Percentiles rank a stretch among this genome's conserved stretches.
These are phyloP conservation scores for Heteronetta atricapilla DNA, from an alignment of 2,113 vertebrate species.

Conservation along the genomic window DNA sequence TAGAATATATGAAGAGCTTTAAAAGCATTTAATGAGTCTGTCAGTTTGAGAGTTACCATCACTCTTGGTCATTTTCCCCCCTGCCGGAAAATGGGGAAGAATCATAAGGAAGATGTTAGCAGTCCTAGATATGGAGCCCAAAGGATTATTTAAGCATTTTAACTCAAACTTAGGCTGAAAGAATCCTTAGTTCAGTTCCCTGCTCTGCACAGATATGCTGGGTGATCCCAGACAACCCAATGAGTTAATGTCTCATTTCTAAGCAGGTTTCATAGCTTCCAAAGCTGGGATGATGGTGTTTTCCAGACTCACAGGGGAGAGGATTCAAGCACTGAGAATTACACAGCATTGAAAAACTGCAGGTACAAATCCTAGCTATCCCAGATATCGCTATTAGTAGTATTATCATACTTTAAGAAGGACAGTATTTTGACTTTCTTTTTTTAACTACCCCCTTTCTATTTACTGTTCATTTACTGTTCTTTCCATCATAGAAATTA, in stretches of 20 bases:
- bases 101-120: background rate
- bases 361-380: background rate
- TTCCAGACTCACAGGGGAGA: background rate
- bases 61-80: fast-evolving
- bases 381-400: background rate
- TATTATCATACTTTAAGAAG: background rate
- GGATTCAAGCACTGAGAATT: background rate
- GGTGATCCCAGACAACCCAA: background rate
- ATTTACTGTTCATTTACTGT: background rate
- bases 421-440: background rate
- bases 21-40: background rate
- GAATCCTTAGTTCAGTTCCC: background rate
- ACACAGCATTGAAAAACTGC: background rate
- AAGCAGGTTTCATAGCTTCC: background rate
- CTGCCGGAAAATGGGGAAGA: background rate
- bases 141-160: background rate
- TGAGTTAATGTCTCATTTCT: background rate
- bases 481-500: background rate
- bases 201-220: background rate
- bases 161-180: background rate
- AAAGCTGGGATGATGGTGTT: background rate
- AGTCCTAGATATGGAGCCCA: background rate
- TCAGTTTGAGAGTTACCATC: background rate
- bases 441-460: background rate
- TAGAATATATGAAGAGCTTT: background rate